Percentiles rank a stretch among this genome's conserved stretches.
Evolutionary conservation across 2,888 invertebrate genomes (phyloP).

Genomic region (Melinaea marsaeus): DNA sequence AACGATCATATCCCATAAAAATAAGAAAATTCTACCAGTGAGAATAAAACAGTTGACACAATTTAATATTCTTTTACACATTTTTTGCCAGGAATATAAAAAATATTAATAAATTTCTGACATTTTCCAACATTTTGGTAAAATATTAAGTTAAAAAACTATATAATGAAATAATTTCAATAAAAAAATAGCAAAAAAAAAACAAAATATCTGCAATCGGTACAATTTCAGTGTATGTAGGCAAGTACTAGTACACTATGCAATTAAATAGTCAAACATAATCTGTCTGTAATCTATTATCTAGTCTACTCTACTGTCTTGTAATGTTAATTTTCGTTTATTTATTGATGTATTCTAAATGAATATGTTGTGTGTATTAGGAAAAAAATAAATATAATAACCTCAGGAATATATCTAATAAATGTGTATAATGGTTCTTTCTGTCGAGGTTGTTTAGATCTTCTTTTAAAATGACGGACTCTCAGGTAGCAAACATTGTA

Average conservation of each 20-base stretch:
- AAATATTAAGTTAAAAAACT: background rate
- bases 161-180: background rate
- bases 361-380: background rate
- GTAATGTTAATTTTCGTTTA: conserved; percentile 7
- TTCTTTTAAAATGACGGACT: conserved; percentile 74
- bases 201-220: background rate
- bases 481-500: conserved; percentile 80
- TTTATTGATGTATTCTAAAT: conserved; percentile 5
- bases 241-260: background rate
- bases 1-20: too few species aligned
- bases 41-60: too few species aligned
- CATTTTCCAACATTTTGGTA: background rate
- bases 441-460: conserved; percentile 3
- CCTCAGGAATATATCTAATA: background rate
- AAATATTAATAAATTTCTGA: too few species aligned
- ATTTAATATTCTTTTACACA: too few species aligned
- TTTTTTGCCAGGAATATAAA: too few species aligned
- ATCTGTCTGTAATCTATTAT: background rate
- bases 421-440: background rate
- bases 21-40: too few species aligned
- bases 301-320: conserved; percentile 4
- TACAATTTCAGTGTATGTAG: background rate
- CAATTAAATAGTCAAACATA: background rate
- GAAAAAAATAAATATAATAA: background rate
- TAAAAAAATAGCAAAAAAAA: too few species aligned